phyloP scores from a whole-genome alignment of 2,113 vertebrate species.

The Anolis carolinensis region DNA sequence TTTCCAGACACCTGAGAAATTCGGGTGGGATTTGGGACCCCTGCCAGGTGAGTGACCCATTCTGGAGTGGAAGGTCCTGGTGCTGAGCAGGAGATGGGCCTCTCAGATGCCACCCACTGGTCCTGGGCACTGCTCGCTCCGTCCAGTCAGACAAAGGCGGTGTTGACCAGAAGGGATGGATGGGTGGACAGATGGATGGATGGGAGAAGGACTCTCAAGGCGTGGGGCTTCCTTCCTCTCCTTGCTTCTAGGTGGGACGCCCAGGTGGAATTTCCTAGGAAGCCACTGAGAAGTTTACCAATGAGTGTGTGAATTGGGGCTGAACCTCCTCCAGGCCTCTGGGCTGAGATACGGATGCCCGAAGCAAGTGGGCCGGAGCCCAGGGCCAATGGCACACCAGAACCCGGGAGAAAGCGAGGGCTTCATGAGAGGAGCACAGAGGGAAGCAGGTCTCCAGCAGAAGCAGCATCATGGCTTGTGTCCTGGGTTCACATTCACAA shows the following conservation, averaged over 20 bases:
- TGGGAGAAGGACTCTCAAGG: too few species aligned
- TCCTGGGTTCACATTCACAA: background rate
- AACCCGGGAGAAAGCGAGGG: too few species aligned
- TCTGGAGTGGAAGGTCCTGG: too few species aligned
- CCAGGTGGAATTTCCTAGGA: background rate
- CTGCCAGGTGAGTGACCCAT: background rate
- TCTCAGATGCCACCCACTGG: too few species aligned
- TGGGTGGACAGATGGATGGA: too few species aligned
- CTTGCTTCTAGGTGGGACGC: background rate
- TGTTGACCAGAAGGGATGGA: rapidly evolving
- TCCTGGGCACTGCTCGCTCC: background rate
- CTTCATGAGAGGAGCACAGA: too few species aligned
- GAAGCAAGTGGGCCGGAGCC: too few species aligned
- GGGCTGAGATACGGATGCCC: too few species aligned
- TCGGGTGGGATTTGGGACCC: too few species aligned
- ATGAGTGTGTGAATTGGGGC: background rate
- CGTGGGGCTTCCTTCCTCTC: too few species aligned
- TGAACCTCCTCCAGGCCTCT: background rate
- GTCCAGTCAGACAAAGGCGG: rapidly evolving
- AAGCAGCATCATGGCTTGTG: slow-evolving; percentile 37
- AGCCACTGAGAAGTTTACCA: background rate
- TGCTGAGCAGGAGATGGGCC: too few species aligned
- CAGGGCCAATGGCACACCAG: too few species aligned
- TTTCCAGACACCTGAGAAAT: background rate
- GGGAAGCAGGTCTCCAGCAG: slow-evolving; percentile 39